phyloP scores from a whole-genome alignment of 2,888 invertebrate genomes.

The Galeopsomyia nigrocyanea region DNA sequence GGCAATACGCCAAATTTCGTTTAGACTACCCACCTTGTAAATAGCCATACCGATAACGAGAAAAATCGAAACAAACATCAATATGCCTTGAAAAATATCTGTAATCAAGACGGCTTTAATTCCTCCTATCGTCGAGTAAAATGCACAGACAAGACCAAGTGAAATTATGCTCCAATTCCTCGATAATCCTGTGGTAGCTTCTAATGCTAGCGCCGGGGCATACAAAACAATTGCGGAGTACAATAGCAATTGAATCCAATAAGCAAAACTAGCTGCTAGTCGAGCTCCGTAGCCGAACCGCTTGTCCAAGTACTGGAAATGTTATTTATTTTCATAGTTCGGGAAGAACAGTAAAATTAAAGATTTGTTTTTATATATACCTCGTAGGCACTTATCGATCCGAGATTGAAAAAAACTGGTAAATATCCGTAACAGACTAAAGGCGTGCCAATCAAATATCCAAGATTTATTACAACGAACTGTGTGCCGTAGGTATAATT shows the following conservation, averaged over 20 bases:
- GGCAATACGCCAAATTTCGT: slow-evolving; percentile 80
- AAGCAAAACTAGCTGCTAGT: slow-evolving; percentile 84
- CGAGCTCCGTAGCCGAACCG: slow-evolving; percentile 86
- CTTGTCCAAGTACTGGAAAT: slow-evolving; percentile 83
- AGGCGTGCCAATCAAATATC: slow-evolving; percentile 72
- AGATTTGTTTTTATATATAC: slow-evolving; percentile 57
- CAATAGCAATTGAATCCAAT: slow-evolving; percentile 89
- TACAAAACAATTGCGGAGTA: slow-evolving; percentile 94
- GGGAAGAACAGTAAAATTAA: not conserved
- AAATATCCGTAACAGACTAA: slow-evolving; percentile 71
- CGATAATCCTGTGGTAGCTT: slow-evolving; percentile 86
- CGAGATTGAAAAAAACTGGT: slow-evolving; percentile 72
- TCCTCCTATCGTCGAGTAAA: slow-evolving; percentile 90
- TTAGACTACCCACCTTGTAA: slow-evolving; percentile 78
- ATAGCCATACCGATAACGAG: slow-evolving; percentile 83
- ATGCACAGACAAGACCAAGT: slow-evolving; percentile 84
- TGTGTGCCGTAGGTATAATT: slow-evolving; percentile 73
- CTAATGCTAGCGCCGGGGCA: slow-evolving; percentile 92
- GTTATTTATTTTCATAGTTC: not conserved
- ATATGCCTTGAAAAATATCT: slow-evolving; percentile 85
- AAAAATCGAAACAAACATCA: slow-evolving; percentile 89
- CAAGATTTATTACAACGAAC: slow-evolving; percentile 72
- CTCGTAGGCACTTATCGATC: slow-evolving; percentile 72
- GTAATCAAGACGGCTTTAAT: slow-evolving; percentile 93
- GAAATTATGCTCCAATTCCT: slow-evolving; percentile 80